Conservation (phyloP, 2,797 vertebrate genomes). For the Sorex maritimensis region DNA sequence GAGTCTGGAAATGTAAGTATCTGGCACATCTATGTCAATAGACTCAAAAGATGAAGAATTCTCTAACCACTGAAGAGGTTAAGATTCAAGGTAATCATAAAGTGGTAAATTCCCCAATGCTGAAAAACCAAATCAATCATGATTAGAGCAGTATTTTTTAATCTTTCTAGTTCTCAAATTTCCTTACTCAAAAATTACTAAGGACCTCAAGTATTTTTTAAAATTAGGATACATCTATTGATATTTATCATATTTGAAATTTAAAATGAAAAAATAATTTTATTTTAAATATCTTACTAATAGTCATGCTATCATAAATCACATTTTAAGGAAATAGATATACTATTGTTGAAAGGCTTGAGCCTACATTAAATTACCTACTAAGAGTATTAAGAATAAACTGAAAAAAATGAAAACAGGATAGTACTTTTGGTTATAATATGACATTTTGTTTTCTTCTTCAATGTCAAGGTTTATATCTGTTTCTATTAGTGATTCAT, state of each 20-base stretch:
- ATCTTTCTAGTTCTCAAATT: conserved; percentile 34
- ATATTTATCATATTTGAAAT: conserved; percentile 22
- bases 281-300: conserved; percentile 46
- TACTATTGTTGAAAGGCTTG: not conserved
- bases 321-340: conserved; percentile 32
- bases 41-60: not conserved
- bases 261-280: conserved; percentile 34
- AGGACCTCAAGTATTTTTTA: conserved; percentile 9
- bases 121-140: not conserved
- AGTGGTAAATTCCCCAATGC: not conserved
- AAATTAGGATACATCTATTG: conserved; percentile 2
- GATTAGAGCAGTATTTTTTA: not conserved
- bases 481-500: conserved; percentile 29
- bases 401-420: conserved; percentile 37
- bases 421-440: conserved; percentile 17
- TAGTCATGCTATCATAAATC: not conserved
- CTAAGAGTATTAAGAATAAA: conserved; percentile 31
- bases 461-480: conserved; percentile 41
- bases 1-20: not conserved
- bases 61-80: not conserved
- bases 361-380: conserved; percentile 40
- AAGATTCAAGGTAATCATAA: not conserved
- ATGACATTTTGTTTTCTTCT: conserved; percentile 20
- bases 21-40: not conserved
- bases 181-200: conserved; percentile 22